phyloP scores from a whole-genome alignment of 2,797 vertebrate species.

The Mallotus villosus region DNA sequence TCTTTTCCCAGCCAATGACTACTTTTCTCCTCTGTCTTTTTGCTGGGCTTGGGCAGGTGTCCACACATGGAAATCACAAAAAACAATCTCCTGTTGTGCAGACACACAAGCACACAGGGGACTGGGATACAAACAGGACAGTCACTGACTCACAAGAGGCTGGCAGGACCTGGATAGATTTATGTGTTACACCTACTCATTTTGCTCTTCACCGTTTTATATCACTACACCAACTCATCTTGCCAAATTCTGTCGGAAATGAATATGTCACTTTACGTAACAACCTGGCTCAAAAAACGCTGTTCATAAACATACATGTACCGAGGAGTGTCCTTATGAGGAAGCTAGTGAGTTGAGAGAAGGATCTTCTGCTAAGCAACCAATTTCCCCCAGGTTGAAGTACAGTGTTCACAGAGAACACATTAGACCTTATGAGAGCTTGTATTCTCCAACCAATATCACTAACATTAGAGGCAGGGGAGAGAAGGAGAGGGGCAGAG shows the following conservation, averaged over 20 bases:
- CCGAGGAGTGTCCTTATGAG: neutral
- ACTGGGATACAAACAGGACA: constrained; percentile 11
- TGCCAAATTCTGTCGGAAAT: constrained; percentile 1
- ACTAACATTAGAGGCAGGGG: constrained; percentile 36
- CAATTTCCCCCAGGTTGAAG: constrained; percentile 42
- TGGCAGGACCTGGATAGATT: neutral
- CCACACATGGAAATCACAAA: constrained; percentile 35
- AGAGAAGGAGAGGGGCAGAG: neutral
- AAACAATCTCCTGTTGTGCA: constrained; percentile 20
- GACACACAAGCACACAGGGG: constrained; percentile 17
- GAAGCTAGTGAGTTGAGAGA: neutral
- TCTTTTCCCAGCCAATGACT: constrained; percentile 47
- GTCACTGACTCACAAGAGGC: neutral
- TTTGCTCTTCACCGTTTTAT: neutral
- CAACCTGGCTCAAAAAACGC: neutral
- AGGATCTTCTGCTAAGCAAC: constrained; percentile 25
- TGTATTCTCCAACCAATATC: constrained; percentile 39
- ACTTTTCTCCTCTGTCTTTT: constrained; percentile 41
- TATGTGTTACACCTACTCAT: neutral
- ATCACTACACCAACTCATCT: neutral
- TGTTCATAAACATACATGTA: neutral
- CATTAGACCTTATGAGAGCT: constrained; percentile 44
- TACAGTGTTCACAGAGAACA: constrained; percentile 41
- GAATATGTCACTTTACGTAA: neutral
- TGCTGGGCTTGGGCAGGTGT: constrained; percentile 6